phyloP scores from a whole-genome alignment of 2,113 vertebrate genomes.

The Lepisosteus osseus region DNA sequence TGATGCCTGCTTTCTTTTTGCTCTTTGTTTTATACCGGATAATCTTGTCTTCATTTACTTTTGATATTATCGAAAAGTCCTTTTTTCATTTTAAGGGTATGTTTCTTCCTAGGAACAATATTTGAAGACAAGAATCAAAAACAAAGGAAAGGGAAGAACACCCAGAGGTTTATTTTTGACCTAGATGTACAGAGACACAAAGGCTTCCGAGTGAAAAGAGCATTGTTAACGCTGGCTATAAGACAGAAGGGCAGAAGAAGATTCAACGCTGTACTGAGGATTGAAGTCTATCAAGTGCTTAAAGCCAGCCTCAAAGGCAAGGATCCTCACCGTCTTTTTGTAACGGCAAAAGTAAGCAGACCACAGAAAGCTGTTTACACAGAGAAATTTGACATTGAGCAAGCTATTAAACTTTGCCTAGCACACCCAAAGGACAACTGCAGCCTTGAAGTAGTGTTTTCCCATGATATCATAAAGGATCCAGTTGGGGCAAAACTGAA shows the following conservation, averaged over 20 bases:
- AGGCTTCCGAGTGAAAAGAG: background rate
- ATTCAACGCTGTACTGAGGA: background rate
- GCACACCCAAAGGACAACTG: background rate
- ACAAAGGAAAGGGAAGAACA: background rate
- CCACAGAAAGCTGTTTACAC: background rate
- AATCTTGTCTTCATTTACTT: too few relatives aligned
- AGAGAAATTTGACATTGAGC: background rate
- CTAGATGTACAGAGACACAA: background rate
- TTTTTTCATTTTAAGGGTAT: too few relatives aligned
- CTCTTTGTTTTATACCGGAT: too few relatives aligned
- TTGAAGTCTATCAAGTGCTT: background rate
- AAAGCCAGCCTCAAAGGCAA: background rate
- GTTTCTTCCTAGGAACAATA: background rate
- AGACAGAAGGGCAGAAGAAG: background rate
- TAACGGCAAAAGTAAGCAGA: background rate
- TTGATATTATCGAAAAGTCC: too few relatives aligned
- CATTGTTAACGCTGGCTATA: background rate
- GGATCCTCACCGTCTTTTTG: background rate
- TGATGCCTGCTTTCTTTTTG: too few relatives aligned
- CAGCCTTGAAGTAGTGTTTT: background rate
- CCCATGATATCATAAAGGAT: background rate
- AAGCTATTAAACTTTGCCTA: background rate
- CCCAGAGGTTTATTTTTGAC: background rate
- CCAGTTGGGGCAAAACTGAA: background rate
- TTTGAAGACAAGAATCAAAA: background rate